These are phyloP conservation scores for Andrena trimmerana DNA, from an alignment of 2,888 invertebrate genomes.

Conservation along the genomic window DNA sequence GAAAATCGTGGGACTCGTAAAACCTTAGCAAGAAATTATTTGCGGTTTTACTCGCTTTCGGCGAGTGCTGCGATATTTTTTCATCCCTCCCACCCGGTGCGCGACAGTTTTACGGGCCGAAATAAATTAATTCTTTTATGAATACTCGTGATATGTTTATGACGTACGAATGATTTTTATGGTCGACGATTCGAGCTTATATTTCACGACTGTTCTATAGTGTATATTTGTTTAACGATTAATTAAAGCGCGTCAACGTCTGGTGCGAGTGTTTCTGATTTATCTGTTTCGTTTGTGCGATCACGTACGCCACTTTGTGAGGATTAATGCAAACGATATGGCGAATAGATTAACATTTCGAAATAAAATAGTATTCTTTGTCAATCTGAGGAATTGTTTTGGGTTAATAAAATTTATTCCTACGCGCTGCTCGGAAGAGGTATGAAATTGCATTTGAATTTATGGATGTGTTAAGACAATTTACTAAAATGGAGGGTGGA, in stretches of 20 bases:
- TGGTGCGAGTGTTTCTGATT: not conserved
- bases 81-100: not conserved
- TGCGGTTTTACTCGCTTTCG: slow-evolving; percentile 5
- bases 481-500: no score
- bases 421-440: not conserved
- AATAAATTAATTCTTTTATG: slow-evolving; percentile 11
- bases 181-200: not conserved
- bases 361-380: not conserved
- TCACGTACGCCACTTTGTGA: not conserved
- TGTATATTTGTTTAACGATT: slow-evolving; percentile 1
- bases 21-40: slow-evolving; percentile 24
- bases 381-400: not conserved
- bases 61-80: not conserved
- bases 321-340: not conserved
- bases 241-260: not conserved
- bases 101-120: slow-evolving; percentile 8
- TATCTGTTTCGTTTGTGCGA: not conserved
- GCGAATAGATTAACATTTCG: not conserved
- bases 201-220: not conserved
- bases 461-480: no score
- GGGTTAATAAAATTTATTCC: no score
- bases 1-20: slow-evolving; percentile 14
- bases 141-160: slow-evolving; percentile 19
- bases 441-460: not conserved
- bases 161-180: slow-evolving; percentile 6